Evolutionary conservation across 2,797 vertebrate genomes (phyloP).

Genomic region (Saxicola maurus): DNA sequence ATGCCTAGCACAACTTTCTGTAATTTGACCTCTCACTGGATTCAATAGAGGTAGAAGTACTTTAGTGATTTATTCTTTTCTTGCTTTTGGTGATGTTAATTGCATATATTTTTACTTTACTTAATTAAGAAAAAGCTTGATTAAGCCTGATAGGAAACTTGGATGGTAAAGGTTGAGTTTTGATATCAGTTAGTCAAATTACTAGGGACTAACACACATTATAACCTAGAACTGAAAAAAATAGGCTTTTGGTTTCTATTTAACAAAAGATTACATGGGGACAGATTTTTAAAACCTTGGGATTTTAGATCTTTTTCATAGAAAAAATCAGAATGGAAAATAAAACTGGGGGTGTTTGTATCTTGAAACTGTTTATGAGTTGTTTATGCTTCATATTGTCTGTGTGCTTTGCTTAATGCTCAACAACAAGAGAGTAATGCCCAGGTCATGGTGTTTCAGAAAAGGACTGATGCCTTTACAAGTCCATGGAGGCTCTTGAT

Average conservation of each 20-base stretch:
- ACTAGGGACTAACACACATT: neutral
- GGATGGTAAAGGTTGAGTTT: neutral
- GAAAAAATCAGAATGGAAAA: neutral
- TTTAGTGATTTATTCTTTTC: neutral
- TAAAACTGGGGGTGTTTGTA: neutral
- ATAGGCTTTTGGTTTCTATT: neutral
- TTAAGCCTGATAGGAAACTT: neutral
- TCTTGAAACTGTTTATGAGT: neutral
- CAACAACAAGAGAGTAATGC: neutral
- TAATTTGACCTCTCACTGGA: neutral
- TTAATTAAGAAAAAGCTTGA: neutral
- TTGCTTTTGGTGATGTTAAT: neutral
- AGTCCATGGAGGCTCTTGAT: neutral
- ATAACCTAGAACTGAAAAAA: neutral
- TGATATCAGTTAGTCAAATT: neutral
- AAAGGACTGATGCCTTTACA: neutral
- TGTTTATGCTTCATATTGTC: neutral
- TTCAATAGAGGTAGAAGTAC: neutral
- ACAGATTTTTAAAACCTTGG: neutral
- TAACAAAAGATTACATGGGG: neutral
- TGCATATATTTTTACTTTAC: neutral
- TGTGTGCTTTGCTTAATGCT: neutral
- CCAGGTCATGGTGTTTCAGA: neutral
- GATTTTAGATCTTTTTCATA: neutral
- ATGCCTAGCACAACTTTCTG: neutral